A percentile compares a stretch with the other conserved stretches of the same genome.
These are phyloP conservation scores for Egretta garzetta DNA, from an alignment of 2,113 vertebrate genomes.

Conservation along the genomic window DNA sequence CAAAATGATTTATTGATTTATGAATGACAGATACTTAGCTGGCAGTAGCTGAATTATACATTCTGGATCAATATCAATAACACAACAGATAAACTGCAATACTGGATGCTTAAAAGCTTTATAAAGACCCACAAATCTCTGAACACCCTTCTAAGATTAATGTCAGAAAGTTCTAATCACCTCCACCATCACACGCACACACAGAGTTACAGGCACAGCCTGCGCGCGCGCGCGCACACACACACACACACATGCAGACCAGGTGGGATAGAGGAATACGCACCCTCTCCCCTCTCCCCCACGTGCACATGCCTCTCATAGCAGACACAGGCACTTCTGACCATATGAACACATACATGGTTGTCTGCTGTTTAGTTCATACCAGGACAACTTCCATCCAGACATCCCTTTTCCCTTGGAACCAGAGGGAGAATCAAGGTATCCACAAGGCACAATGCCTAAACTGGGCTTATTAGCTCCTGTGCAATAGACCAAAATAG, in stretches of 20 bases:
- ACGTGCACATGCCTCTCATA: background rate
- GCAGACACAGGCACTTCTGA: background rate
- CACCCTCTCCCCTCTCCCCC: background rate
- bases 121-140: background rate
- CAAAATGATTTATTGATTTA: background rate
- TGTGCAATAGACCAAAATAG: background rate
- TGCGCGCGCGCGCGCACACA: background rate
- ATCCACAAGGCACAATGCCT: fast-evolving
- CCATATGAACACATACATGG: fast-evolving
- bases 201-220: too few species aligned
- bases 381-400: background rate
- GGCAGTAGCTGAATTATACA: background rate
- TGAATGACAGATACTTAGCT: background rate
- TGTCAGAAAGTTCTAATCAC: background rate
- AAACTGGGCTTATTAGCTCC: background rate
- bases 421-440: background rate
- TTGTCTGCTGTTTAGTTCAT: background rate
- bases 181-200: background rate
- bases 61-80: background rate
- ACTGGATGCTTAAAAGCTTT: background rate
- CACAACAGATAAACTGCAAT: background rate
- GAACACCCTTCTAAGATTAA: background rate
- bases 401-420: background rate
- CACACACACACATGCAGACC: too few species aligned
- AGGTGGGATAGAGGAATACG: background rate